These are phyloP conservation scores for Lithophane leautieri DNA, from an alignment of 2,888 invertebrate species.

Conservation along the genomic window DNA sequence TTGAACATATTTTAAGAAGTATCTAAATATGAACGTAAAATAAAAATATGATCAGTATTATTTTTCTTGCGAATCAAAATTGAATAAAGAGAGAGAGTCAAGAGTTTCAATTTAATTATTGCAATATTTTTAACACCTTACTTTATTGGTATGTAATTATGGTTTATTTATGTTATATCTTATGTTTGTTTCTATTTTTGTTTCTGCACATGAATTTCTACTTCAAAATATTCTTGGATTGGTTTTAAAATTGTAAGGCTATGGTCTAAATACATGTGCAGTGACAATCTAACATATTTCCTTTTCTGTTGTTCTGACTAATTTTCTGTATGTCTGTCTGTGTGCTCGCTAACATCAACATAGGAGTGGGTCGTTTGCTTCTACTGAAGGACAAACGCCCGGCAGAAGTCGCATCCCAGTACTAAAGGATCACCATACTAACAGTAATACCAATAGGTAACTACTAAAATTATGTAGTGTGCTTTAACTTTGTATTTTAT, in stretches of 20 bases:
- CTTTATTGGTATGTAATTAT: constrained; percentile 32
- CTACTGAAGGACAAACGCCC: constrained; percentile 88
- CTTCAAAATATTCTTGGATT: not conserved
- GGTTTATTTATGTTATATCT: constrained; percentile 42
- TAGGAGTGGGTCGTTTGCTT: constrained; percentile 89
- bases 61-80: not conserved
- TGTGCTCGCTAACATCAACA: constrained; percentile 87
- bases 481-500: constrained; percentile 51
- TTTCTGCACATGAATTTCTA: constrained; percentile 57
- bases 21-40: not conserved
- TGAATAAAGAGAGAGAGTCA: not conserved
- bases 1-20: constrained; percentile 1
- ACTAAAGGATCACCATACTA: constrained; percentile 88
- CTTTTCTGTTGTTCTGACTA: constrained; percentile 81
- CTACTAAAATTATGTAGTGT: constrained; percentile 68
- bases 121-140: constrained; percentile 43
- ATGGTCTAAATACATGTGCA: constrained; percentile 74
- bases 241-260: not conserved
- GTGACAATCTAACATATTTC: constrained; percentile 70
- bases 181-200: constrained; percentile 51
- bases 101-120: constrained; percentile 26
- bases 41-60: not conserved
- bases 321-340: constrained; percentile 82
- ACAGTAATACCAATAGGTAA: constrained; percentile 89
- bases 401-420: constrained; percentile 89